These are phyloP conservation scores for Emydura subglobosa DNA, from an alignment of 2,113 vertebrate species.

Conservation along the genomic window DNA sequence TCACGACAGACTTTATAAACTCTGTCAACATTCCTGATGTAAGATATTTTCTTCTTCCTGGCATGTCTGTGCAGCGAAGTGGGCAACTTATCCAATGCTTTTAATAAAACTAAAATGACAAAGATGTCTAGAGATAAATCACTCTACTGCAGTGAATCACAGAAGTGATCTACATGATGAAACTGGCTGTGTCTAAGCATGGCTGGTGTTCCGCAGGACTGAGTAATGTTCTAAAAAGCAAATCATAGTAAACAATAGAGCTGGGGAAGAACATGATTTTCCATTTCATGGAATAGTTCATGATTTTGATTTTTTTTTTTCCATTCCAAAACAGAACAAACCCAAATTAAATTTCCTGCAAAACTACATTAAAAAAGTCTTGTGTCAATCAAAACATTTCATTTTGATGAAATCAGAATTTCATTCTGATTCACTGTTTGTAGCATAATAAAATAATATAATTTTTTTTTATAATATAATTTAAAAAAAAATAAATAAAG, in stretches of 20 bases:
- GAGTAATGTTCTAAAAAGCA: fast-evolving
- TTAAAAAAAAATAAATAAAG: background rate
- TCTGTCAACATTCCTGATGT: background rate
- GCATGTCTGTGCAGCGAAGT: background rate
- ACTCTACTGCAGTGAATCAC: background rate
- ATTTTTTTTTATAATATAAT: background rate
- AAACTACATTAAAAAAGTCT: background rate
- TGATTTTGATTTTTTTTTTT: background rate
- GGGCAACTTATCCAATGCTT: background rate
- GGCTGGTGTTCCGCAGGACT: background rate
- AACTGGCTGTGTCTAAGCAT: fast-evolving
- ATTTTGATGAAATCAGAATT: background rate
- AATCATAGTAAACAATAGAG: background rate
- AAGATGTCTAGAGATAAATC: background rate
- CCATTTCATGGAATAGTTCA: background rate
- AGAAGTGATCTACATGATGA: fast-evolving
- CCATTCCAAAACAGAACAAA: background rate
- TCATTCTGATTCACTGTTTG: background rate
- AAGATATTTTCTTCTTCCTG: conserved; percentile 5
- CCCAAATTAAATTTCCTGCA: background rate
- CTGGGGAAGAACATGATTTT: background rate
- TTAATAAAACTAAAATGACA: conserved; percentile 24
- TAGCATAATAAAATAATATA: background rate
- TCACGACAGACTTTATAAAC: conserved; percentile 51
- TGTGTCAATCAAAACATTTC: background rate